Evolutionary conservation across 2,113 vertebrate genomes (phyloP).

Genomic region (Ptychochromis oligacanthus): DNA sequence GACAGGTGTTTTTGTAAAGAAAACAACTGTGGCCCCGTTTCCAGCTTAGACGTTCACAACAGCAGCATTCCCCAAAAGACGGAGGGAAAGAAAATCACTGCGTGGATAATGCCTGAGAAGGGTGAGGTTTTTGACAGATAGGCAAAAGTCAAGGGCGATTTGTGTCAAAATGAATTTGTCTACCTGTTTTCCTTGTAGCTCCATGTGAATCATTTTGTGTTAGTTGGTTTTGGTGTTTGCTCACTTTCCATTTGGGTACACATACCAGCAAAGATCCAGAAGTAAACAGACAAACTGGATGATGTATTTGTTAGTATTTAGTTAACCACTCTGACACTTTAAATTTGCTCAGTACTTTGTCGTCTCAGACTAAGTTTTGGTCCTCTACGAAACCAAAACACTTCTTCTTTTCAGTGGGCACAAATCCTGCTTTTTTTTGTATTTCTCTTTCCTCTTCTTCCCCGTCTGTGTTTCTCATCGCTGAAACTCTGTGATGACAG

Average conservation of each 20-base stretch:
- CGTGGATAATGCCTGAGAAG: conserved; percentile 50
- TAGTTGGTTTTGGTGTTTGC: conserved; percentile 49
- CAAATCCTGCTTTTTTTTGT: conserved; percentile 20
- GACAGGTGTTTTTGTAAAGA: conserved; percentile 84
- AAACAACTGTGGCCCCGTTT: conserved; percentile 75
- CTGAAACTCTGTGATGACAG: conserved; percentile 70
- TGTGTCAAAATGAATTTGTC: conserved; percentile 67
- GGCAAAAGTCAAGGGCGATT: conserved; percentile 57
- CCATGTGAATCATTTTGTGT: conserved; percentile 51
- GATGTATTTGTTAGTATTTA: conserved; percentile 34
- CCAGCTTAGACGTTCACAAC: conserved; percentile 66
- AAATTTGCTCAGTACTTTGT: conserved; percentile 45
- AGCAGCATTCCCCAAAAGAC: conserved; percentile 44
- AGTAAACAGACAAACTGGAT: conserved; percentile 41
- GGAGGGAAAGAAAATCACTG: conserved; percentile 70
- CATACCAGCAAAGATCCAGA: conserved; percentile 18
- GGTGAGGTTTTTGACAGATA: conserved; percentile 67
- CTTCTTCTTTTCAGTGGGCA: conserved; percentile 31
- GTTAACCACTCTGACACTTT: conserved; percentile 43
- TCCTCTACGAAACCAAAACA: conserved; percentile 42
- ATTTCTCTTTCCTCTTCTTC: conserved; percentile 35
- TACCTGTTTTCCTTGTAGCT: conserved; percentile 31
- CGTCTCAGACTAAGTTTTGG: conserved; percentile 18
- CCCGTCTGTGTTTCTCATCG: conserved; percentile 70
- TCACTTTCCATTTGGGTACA: conserved; percentile 33